phyloP scores from a whole-genome alignment of 2,888 invertebrate genomes.

The Heliconius erato region DNA sequence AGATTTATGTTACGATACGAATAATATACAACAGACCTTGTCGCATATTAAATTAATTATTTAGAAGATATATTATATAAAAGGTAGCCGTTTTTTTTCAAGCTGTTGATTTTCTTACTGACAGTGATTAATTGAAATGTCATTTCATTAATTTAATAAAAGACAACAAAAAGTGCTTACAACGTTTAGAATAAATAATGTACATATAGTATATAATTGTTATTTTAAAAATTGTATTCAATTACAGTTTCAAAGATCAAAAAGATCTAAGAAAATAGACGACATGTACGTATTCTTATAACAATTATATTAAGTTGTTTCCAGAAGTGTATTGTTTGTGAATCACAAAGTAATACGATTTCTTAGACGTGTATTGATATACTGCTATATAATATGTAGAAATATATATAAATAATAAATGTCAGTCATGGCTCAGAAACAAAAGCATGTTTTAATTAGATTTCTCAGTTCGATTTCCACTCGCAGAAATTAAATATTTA shows the following conservation, averaged over 20 bases:
- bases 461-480: too few relatives aligned
- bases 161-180: background rate
- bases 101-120: background rate
- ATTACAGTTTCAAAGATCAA: too few relatives aligned
- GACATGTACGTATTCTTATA: background rate
- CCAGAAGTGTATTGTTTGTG: background rate
- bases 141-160: background rate
- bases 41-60: background rate
- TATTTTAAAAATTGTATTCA: too few relatives aligned
- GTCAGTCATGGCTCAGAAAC: fast-evolving
- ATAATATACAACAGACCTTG: background rate
- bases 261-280: background rate
- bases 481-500: too few relatives aligned
- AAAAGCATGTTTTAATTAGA: too few relatives aligned
- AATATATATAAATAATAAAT: background rate
- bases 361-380: background rate
- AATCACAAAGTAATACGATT: background rate
- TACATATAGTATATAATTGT: too few relatives aligned
- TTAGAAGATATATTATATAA: background rate
- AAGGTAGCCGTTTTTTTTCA: background rate
- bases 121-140: background rate
- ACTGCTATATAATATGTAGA: background rate
- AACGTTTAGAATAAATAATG: background rate
- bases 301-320: background rate
- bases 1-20: background rate